Evolutionary conservation across 2,113 vertebrate species (phyloP).

Genomic region (Oryzias celebensis): DNA sequence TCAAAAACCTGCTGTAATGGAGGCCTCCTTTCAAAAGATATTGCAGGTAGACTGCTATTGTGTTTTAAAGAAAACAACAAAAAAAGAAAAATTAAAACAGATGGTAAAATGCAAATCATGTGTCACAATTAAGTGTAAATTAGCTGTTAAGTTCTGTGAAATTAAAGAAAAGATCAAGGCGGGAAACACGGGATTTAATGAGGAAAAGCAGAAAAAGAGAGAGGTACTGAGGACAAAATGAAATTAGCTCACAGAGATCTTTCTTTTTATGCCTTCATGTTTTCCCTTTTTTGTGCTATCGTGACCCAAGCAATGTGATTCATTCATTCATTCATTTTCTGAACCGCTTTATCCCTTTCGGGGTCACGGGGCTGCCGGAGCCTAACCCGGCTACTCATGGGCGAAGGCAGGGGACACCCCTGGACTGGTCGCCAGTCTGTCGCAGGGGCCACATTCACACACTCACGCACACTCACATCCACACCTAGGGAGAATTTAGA

Average conservation of each 20-base stretch:
- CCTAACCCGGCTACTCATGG: too few relatives aligned
- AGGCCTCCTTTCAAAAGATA: constrained; percentile 1
- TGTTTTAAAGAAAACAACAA: not conserved
- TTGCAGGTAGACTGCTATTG: constrained; percentile 6
- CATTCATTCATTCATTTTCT: too few relatives aligned
- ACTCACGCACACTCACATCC: too few relatives aligned
- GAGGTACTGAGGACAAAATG: constrained; percentile 9
- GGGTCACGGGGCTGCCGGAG: too few relatives aligned
- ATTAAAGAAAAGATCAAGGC: not conserved
- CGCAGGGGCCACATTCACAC: too few relatives aligned
- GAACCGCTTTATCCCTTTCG: too few relatives aligned
- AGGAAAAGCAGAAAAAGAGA: constrained; percentile 16
- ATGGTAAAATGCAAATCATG: constrained; percentile 11
- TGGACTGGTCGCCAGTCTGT: too few relatives aligned
- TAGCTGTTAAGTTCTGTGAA: not conserved
- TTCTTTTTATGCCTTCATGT: not conserved
- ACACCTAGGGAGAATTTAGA: too few relatives aligned
- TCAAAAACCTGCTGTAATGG: too few relatives aligned
- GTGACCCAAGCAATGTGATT: constrained; percentile 23
- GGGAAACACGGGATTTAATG: constrained; percentile 4
- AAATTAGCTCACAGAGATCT: constrained; percentile 1
- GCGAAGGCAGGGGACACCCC: too few relatives aligned
- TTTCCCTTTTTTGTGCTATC: constrained; percentile 1
- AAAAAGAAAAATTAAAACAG: not conserved
- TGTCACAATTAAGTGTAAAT: constrained; percentile 5